Evolutionary conservation across 1,140 invertebrate genomes (phyloP).

Genomic region (Bombus superbus): DNA sequence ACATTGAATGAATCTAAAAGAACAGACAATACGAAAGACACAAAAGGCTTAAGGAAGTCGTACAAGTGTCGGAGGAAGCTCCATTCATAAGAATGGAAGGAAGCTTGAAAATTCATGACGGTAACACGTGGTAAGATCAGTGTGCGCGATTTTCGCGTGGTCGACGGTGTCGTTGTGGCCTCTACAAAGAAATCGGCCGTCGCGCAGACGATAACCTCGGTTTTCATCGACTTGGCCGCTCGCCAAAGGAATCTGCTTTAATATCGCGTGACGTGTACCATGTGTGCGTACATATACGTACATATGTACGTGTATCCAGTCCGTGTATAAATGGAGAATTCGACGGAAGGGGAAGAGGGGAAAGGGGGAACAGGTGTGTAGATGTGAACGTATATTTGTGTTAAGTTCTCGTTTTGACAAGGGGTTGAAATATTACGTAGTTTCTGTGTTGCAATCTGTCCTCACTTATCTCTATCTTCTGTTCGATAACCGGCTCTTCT

Average conservation of each 20-base stretch:
- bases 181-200: conserved; percentile 7
- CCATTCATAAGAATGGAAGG: not conserved
- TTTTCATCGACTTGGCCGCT: conserved; percentile 53
- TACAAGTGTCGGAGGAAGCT: not conserved
- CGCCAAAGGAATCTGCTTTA: conserved; percentile 62
- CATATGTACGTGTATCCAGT: conserved; percentile 10
- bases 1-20: too few species aligned
- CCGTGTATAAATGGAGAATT: too few species aligned
- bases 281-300: not conserved
- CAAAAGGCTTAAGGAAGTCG: too few species aligned
- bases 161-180: not conserved
- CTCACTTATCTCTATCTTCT: not conserved
- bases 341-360: conserved; percentile 21
- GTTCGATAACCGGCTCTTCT: conserved; percentile 1
- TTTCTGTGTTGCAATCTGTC: conserved; percentile 2
- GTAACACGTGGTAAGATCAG: not conserved
- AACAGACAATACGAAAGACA: too few species aligned
- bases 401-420: conserved; percentile 47
- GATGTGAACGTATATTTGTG: not conserved
- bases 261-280: conserved; percentile 58
- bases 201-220: conserved; percentile 35
- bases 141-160: not conserved
- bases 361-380: conserved; percentile 30
- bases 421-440: conserved; percentile 46
- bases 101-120: not conserved